A percentile compares a stretch with the other conserved stretches of the same genome.
Conservation (phyloP, 2,113 vertebrate genomes). For the Marmota monax region DNA sequence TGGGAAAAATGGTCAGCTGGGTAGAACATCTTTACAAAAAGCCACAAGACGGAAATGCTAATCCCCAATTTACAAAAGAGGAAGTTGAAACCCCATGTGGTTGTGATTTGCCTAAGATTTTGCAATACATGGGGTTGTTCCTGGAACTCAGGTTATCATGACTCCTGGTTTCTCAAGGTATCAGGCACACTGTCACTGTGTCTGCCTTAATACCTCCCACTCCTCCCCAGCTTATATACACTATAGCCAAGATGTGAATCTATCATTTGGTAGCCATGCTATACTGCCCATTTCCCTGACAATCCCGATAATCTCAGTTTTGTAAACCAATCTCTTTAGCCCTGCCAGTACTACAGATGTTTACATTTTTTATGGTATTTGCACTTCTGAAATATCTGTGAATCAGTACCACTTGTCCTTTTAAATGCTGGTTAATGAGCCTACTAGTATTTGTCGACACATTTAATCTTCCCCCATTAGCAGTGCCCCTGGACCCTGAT, state of each 20-base stretch:
- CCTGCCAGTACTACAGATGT: not conserved
- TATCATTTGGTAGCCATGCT: not conserved
- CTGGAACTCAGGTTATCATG: not conserved
- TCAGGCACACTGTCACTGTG: not conserved
- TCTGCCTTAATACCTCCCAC: not conserved
- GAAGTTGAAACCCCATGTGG: not conserved
- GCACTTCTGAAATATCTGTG: constrained; percentile 19
- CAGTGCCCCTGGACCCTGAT: constrained; percentile 9
- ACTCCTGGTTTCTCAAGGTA: not conserved
- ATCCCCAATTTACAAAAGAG: not conserved
- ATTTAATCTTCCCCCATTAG: constrained; percentile 12
- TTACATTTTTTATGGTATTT: constrained; percentile 45
- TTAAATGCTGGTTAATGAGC: constrained; percentile 60
- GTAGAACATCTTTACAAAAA: not conserved
- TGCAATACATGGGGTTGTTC: not conserved
- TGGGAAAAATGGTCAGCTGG: not conserved
- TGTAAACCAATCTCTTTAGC: not conserved
- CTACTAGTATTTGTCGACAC: not conserved
- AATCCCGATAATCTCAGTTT: not conserved
- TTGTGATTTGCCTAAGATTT: not conserved
- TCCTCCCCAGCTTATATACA: not conserved
- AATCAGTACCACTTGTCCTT: constrained; percentile 41
- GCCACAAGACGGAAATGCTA: not conserved
- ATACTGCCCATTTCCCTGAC: not conserved
- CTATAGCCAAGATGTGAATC: not conserved